phyloP scores from a whole-genome alignment of 2,113 vertebrate genomes.

The Gobius niger region DNA sequence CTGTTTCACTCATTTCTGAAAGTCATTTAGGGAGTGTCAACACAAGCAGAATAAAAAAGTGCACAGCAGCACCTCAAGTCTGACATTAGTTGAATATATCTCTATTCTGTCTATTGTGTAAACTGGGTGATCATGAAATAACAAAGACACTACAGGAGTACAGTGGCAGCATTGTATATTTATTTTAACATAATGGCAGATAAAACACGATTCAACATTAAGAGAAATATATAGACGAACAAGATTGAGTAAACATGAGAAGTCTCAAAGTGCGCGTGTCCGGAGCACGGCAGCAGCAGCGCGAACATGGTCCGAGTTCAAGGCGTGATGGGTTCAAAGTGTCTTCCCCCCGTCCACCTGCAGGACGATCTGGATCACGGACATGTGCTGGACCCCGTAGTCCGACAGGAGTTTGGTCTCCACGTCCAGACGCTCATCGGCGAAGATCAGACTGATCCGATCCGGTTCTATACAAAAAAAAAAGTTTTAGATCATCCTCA shows the following conservation, averaged over 20 bases:
- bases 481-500: background rate
- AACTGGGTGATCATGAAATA: no score
- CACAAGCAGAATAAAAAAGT: no score
- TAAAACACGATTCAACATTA: background rate
- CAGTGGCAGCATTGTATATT: background rate
- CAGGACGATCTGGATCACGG: constrained; percentile 38
- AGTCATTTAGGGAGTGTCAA: no score
- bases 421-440: constrained; percentile 39
- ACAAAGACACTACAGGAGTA: background rate
- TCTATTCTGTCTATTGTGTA: no score
- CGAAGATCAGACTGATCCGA: constrained; percentile 51
- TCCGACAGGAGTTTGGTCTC: constrained; percentile 21
- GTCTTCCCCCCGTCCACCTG: constrained; percentile 51
- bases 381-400: constrained; percentile 59
- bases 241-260: background rate
- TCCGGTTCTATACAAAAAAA: constrained; percentile 4
- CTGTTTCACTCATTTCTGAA: no score
- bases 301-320: background rate
- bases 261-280: background rate
- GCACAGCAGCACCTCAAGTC: no score
- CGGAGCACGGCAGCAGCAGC: background rate
- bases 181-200: background rate
- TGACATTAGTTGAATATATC: no score
- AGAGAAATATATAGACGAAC: background rate
- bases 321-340: background rate